Conservation (phyloP, 2,888 invertebrate species). For the Diarsia brunnea region DNA sequence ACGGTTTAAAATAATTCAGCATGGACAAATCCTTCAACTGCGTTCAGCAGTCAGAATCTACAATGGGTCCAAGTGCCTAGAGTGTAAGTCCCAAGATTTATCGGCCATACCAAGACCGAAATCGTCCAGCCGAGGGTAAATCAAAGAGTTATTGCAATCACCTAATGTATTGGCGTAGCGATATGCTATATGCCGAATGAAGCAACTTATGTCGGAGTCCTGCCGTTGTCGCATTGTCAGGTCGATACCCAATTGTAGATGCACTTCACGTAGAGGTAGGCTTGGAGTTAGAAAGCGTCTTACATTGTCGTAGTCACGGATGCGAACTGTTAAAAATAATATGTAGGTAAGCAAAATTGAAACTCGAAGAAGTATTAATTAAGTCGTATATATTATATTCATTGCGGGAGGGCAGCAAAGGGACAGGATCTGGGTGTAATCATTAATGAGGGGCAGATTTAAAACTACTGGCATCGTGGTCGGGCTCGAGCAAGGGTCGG, state of each 20-base stretch:
- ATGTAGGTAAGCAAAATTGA: background rate
- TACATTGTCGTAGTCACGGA: slow-evolving; percentile 83
- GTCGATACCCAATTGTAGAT: slow-evolving; percentile 81
- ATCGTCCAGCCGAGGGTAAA: background rate
- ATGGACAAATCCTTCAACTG: background rate
- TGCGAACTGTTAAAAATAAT: slow-evolving; percentile 72
- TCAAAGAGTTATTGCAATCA: slow-evolving; percentile 51
- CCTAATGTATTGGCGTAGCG: slow-evolving; percentile 79
- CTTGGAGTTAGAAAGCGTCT: slow-evolving; percentile 83
- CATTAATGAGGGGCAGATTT: too few relatives aligned
- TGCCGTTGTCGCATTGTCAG: slow-evolving; percentile 78
- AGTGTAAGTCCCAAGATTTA: background rate
- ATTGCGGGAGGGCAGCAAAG: too few relatives aligned
- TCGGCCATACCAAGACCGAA: background rate
- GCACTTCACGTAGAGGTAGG: slow-evolving; percentile 81
- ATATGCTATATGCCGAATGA: slow-evolving; percentile 80
- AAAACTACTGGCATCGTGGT: too few relatives aligned
- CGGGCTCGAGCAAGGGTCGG: too few relatives aligned
- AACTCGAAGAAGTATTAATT: too few relatives aligned
- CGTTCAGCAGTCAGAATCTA: background rate
- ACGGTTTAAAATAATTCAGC: background rate
- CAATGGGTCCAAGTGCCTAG: background rate
- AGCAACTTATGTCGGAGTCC: slow-evolving; percentile 84
- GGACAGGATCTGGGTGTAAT: too few relatives aligned
- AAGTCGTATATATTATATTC: too few relatives aligned